Evolutionary conservation across 2,797 vertebrate genomes (phyloP), one percentile per base, ranked within the genome.

Genomic region (Chiloscyllium punctatum): DNA sequence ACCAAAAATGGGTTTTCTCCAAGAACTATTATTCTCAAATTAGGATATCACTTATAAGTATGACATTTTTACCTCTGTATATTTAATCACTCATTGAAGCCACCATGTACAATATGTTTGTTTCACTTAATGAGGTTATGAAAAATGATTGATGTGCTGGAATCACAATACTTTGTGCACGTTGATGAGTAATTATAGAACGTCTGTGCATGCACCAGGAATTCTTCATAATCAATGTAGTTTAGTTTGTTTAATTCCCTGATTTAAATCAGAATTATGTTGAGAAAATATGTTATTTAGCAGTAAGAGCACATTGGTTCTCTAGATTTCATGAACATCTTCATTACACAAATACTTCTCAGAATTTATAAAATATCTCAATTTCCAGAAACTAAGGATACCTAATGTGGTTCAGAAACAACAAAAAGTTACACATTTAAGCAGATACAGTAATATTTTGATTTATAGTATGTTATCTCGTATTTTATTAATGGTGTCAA

Each of bases 141-240:
- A 69, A 92, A 69, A n/a, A 69, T 92, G 90, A 92, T 92, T 92
- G 90, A 92, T 92, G 90, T 69, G 42, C 66, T 69, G 3, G 66
- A 69, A 51, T 69, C 18, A 66, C 8, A 92, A 90, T 69, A 92
- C 90, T 69, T 9, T 8, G 16, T 92, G n/a, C 90, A 92, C n/a
- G 23, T 16, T 92, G 90, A 9, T 92, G n/a, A 66, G 90, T 92
- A 68, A 92, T 92, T 68, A 66, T n/a, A 18, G 23, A 92, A 92
- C 90, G 13, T 92, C 37, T 42, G 69, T 92, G 90, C n/a, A 11
- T 42, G 68, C 90, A 92, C 42, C 90, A 92, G n/a, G 7, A 69
- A 69, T 92, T 69, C 66, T 92, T 37, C 37, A 48, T 8, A 92
- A 92, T 92, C 15, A n/a, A 69, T 92, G 2, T 42, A 42, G 90